phyloP scores from a whole-genome alignment of 2,113 vertebrate species.

The Ovis canadensis region DNA sequence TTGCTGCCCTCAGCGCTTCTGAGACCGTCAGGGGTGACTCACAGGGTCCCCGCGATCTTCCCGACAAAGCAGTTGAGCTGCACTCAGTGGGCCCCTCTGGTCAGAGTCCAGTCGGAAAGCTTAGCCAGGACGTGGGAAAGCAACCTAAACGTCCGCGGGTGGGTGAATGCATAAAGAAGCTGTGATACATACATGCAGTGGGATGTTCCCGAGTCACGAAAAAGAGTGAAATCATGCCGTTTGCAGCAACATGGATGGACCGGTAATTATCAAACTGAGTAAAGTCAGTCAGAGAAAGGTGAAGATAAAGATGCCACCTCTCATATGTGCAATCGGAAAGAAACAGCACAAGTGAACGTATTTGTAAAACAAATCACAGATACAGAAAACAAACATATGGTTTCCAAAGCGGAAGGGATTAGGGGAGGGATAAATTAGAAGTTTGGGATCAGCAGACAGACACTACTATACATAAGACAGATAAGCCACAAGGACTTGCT shows the following conservation, averaged over 20 bases:
- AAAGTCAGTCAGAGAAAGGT: neutral
- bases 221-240: too few relatives aligned
- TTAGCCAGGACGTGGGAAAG: neutral
- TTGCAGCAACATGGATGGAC: neutral
- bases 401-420: neutral
- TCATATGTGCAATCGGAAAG: neutral
- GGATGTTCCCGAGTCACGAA: rapidly evolving
- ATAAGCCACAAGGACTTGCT: neutral
- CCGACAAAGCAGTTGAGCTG: rapidly evolving
- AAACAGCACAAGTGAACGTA: neutral
- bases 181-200: neutral
- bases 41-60: neutral
- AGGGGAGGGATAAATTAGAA: neutral
- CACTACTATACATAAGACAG: neutral
- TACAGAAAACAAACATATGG: neutral
- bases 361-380: neutral
- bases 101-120: neutral
- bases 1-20: neutral
- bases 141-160: neutral
- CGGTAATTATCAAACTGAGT: neutral
- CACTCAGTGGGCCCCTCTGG: neutral
- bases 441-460: neutral
- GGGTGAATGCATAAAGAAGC: too few relatives aligned
- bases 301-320: neutral
- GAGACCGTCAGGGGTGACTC: neutral